These are phyloP conservation scores for Eupithecia inturbata DNA, from an alignment of 2,888 invertebrate genomes.

Conservation along the genomic window DNA sequence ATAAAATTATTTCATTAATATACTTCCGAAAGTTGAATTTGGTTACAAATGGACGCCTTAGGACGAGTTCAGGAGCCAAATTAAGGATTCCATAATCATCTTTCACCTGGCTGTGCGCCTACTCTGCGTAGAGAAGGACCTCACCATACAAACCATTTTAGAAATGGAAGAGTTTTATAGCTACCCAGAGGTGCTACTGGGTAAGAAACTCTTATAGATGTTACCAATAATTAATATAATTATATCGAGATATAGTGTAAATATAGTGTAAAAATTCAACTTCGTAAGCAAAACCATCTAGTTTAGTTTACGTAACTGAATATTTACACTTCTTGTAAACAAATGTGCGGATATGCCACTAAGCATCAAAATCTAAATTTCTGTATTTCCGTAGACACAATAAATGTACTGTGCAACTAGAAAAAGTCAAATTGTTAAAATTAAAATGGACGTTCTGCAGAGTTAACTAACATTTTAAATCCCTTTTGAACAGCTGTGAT, in stretches of 20 bases:
- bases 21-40: constrained; percentile 43
- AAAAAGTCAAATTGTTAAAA: not conserved
- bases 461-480: not conserved
- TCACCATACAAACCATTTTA: not conserved
- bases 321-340: not conserved
- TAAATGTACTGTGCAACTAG: too few species aligned
- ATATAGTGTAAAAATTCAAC: too few species aligned
- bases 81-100: constrained; percentile 31
- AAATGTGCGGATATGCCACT: not conserved
- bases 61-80: constrained; percentile 20
- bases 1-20: constrained; percentile 46
- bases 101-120: constrained; percentile 17
- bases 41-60: constrained; percentile 33
- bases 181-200: too few species aligned
- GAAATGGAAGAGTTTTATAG: too few species aligned
- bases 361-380: not conserved
- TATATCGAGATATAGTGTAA: too few species aligned
- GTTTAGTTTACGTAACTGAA: not conserved
- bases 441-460: not conserved
- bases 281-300: not conserved
- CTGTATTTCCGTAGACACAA: not conserved
- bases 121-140: not conserved
- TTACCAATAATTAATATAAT: too few species aligned
- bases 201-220: too few species aligned
- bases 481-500: not conserved